phyloP scores from a whole-genome alignment of 2,797 vertebrate species.

The Margarornis squamiger region DNA sequence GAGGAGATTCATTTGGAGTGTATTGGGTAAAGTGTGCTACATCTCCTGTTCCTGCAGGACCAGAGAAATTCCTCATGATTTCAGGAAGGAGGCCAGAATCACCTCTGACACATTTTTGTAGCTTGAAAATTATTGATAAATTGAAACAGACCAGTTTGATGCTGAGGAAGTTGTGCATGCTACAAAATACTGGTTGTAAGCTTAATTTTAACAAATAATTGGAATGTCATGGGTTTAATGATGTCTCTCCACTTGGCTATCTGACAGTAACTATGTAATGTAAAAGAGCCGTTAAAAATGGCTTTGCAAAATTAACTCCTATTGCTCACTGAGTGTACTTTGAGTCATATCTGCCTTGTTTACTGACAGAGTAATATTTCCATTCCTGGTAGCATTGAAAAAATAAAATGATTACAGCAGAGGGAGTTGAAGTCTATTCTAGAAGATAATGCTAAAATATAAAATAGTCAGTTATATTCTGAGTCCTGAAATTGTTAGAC shows the following conservation, averaged over 20 bases:
- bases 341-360: slow-evolving; percentile 52
- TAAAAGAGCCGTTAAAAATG: slow-evolving; percentile 62
- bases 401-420: background rate
- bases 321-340: slow-evolving; percentile 40
- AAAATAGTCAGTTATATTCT: slow-evolving; percentile 47
- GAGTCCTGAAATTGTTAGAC: slow-evolving; percentile 37
- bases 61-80: background rate
- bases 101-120: background rate
- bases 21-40: background rate
- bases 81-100: background rate
- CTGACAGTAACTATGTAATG: slow-evolving; percentile 61
- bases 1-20: background rate
- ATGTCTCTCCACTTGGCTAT: slow-evolving; percentile 60
- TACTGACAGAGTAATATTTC: slow-evolving; percentile 39
- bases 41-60: background rate
- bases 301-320: slow-evolving; percentile 63
- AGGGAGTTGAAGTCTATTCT: slow-evolving; percentile 5
- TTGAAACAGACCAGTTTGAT: background rate
- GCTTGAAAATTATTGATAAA: slow-evolving; percentile 24
- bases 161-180: background rate
- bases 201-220: slow-evolving; percentile 69
- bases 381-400: slow-evolving; percentile 11
- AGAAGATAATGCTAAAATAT: slow-evolving; percentile 21
- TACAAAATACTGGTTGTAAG: slow-evolving; percentile 30
- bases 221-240: slow-evolving; percentile 67